A percentile compares a stretch with the other conserved stretches of the same genome.
These are phyloP conservation scores for Mercenaria mercenaria DNA, from an alignment of 1,140 invertebrate genomes.

Conservation along the genomic window DNA sequence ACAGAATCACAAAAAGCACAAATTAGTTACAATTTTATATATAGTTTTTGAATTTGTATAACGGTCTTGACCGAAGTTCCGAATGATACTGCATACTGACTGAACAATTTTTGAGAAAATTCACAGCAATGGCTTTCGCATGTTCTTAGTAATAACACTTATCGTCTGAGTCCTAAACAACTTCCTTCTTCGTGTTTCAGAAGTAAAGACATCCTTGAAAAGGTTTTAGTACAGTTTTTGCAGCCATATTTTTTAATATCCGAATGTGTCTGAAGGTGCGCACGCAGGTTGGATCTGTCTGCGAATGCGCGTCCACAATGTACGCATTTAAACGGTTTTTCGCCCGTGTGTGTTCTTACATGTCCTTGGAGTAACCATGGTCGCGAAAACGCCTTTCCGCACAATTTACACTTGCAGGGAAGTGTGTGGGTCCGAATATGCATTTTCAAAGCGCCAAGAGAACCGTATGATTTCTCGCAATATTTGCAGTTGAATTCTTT, in stretches of 20 bases:
- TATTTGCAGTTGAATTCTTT: constrained; percentile 98
- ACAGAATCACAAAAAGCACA: no score
- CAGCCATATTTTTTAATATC: constrained; percentile 99
- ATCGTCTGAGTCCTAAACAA: constrained; percentile 53
- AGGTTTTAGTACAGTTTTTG: constrained; percentile 96
- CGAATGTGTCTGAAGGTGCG: constrained; percentile 98
- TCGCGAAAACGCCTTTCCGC: constrained; percentile 88
- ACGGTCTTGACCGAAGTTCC: no score
- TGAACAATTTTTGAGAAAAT: no score
- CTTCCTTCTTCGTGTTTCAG: constrained; percentile 97
- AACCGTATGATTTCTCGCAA: constrained; percentile 98
- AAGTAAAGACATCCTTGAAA: constrained; percentile 98
- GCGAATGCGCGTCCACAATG: constrained; percentile 97
- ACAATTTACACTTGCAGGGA: constrained; percentile 98
- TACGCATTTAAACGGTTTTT: constrained; percentile 87
- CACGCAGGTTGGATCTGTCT: constrained; percentile 97
- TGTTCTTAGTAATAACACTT: no score
- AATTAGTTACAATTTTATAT: no score
- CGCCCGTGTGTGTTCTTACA: constrained; percentile 82
- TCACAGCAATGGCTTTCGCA: no score
- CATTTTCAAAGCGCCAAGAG: constrained; percentile 98
- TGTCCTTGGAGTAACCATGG: constrained; percentile 83
- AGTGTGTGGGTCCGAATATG: constrained; percentile 99
- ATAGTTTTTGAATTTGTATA: no score
- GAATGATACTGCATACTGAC: no score